Percentiles rank a stretch among this genome's conserved stretches.
Evolutionary conservation across 2,113 vertebrate species (phyloP).

Genomic region (Gasterosteus aculeatus): DNA sequence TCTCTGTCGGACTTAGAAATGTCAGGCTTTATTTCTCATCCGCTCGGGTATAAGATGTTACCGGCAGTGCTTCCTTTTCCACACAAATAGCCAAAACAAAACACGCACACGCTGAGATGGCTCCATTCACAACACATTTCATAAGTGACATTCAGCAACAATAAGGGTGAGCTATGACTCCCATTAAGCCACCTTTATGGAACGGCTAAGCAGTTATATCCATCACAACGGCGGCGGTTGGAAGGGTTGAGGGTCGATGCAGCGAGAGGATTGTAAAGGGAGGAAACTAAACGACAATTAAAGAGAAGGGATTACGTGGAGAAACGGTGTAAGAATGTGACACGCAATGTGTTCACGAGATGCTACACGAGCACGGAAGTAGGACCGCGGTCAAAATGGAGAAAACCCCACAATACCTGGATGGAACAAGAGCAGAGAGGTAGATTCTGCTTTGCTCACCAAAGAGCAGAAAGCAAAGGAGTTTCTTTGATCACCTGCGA

Average conservation of each 20-base stretch:
- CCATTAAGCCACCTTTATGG: constrained; percentile 50
- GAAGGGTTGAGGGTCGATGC: background rate
- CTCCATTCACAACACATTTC: constrained; percentile 35
- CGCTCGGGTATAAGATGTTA: background rate
- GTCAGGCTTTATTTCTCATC: background rate
- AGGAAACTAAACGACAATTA: background rate
- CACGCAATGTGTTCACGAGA: constrained; percentile 7
- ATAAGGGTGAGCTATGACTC: constrained; percentile 43
- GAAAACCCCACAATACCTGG: background rate
- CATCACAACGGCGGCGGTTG: constrained; percentile 25
- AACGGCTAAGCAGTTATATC: constrained; percentile 25
- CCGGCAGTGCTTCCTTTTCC: background rate
- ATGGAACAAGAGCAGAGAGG: background rate
- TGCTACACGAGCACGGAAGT: background rate
- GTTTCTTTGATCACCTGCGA: constrained; percentile 62
- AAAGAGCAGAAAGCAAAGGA: constrained; percentile 52
- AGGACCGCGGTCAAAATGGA: background rate
- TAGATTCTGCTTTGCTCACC: constrained; percentile 18
- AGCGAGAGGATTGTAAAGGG: background rate
- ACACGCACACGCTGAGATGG: background rate
- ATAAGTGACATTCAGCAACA: constrained; percentile 31
- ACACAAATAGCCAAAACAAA: constrained; percentile 23
- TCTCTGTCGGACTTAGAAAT: background rate
- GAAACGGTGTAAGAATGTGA: background rate
- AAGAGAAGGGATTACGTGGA: background rate